phyloP scores from a whole-genome alignment of 2,113 vertebrate genomes.

The Hemibagrus wyckioides region DNA sequence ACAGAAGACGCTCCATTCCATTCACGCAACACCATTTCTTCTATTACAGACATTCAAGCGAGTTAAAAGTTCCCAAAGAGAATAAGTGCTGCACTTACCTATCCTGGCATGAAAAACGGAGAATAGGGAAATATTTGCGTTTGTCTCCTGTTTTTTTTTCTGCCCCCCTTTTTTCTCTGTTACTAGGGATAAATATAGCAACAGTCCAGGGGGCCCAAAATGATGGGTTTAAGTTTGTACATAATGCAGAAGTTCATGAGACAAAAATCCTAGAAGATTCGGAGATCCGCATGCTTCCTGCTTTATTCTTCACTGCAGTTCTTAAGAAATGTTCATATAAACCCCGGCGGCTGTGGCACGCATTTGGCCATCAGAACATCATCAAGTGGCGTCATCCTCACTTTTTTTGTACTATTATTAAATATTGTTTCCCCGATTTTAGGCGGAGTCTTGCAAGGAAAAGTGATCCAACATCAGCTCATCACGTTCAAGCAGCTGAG shows the following conservation, averaged over 20 bases:
- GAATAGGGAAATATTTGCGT: background rate
- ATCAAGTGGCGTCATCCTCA: conserved; percentile 24
- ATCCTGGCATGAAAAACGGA: conserved; percentile 28
- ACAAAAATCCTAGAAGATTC: conserved; percentile 5
- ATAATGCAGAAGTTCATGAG: conserved; percentile 38
- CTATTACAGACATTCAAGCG: background rate
- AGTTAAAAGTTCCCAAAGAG: conserved; percentile 5
- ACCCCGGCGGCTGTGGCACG: background rate
- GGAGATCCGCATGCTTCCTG: background rate
- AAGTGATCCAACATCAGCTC: conserved; percentile 19
- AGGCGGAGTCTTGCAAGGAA: background rate
- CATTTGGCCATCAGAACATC: background rate
- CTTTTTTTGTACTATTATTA: conserved; percentile 1
- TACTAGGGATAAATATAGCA: conserved; percentile 32
- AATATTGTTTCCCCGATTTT: background rate
- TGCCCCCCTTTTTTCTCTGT: background rate
- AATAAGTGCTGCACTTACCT: conserved; percentile 18
- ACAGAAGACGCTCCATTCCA: background rate
- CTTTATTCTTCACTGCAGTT: conserved; percentile 9
- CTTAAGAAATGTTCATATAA: background rate
- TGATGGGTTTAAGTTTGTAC: conserved; percentile 32
- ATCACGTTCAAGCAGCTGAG: background rate
- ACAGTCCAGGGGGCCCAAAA: conserved; percentile 33
- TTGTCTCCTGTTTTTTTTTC: background rate
- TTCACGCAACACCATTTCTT: background rate